Evolutionary conservation across 2,113 vertebrate species (phyloP).

Genomic region (Aspiorhynchus laticeps): DNA sequence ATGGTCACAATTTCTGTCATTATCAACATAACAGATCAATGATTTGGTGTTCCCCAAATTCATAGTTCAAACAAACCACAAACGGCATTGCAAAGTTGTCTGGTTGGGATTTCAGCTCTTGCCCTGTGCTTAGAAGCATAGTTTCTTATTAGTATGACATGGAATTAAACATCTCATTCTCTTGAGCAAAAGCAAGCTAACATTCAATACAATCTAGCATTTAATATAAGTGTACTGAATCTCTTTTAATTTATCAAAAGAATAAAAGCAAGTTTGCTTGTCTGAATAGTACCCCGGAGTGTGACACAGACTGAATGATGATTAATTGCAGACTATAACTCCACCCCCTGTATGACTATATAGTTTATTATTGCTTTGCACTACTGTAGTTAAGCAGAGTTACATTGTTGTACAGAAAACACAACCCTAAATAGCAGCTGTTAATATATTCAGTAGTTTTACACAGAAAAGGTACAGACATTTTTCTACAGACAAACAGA

Average conservation of each 20-base stretch:
- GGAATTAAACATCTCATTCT: not conserved
- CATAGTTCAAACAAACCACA: not conserved
- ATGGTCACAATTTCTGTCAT: not conserved
- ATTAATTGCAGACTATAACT: not conserved
- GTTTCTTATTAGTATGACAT: not conserved
- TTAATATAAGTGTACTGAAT: too few species aligned
- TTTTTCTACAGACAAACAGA: not conserved
- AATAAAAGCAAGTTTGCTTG: not conserved
- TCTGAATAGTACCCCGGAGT: not conserved
- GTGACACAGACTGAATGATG: too few species aligned
- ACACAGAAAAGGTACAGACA: not conserved
- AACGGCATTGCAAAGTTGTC: not conserved
- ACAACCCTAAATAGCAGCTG: not conserved
- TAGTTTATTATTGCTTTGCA: not conserved
- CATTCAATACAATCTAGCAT: not conserved
- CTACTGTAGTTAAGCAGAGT: not conserved
- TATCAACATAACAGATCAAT: not conserved
- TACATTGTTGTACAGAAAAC: too few species aligned
- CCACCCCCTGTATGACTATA: not conserved
- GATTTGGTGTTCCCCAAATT: not conserved
- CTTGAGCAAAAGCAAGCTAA: not conserved
- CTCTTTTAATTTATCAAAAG: not conserved
- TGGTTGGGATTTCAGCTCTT: not conserved
- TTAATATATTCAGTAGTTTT: not conserved
- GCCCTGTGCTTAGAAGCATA: not conserved